Base-by-base conservation (phyloP, 37 sponge, comb jelly and placozoan genomes). In the Spongilla lacustris region DNA sequence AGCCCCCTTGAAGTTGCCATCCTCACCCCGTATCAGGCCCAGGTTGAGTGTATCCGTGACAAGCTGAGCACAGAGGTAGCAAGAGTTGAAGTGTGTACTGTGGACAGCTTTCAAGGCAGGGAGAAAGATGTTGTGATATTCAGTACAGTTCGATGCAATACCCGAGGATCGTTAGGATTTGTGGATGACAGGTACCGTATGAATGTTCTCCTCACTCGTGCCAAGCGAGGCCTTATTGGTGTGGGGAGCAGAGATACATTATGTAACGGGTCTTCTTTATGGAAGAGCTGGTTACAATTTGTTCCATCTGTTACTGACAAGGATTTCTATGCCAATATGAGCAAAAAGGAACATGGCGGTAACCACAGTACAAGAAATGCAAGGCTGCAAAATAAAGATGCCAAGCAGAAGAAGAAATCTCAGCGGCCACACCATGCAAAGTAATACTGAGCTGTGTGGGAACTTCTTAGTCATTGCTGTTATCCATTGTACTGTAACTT, bases 201-300 rank as follows among this genome's bases (percentile, higher is more conserved):
- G 37, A 92, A 92, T 86, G 90, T 95, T 70, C 28, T 89, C 28
- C 88, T 95, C 14, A 95, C 96, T 22, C 23, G 96, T 75, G 96
- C 96, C 21, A 91, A 87, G 50, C 50, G 68, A 31, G 81, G 86
- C 3, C 24, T 95, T 19, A 86, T 95, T 67, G 96, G 89, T 27
- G 77, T 95, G 23, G 96, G 96, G 8, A 71, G 74, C 30, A 38
- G 48, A 19, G 30, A 82, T 32, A 86, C 92, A 0, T 50, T 95
- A 30, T 14, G 48, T 32, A 79, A 0, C 4, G 71, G 76, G 14
- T 87, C 91, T 67, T 25, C 34, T 0, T 24, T 92, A 24, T 91
- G 89, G 92, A 48, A 17, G 23, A 36, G 50, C 25, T 91, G 95
- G 95, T 68, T 91, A 24, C 69, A 87, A 68, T 90, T 89, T 27